Conservation (phyloP, 1,140 invertebrate species). For the Brachionus angularis region DNA sequence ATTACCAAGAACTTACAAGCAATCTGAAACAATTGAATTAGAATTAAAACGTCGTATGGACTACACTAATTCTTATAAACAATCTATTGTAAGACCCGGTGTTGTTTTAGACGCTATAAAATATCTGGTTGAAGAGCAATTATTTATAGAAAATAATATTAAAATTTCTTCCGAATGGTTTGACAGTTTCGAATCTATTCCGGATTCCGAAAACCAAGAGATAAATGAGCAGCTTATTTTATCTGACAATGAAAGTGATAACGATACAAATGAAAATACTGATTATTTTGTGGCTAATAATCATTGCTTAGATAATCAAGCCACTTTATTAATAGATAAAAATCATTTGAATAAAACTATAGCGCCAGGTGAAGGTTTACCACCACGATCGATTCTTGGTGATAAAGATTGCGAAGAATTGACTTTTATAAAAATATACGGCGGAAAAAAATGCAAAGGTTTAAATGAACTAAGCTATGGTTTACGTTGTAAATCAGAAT, state of each 20-base stretch:
- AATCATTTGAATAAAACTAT: conserved; percentile 1
- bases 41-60: too few species aligned
- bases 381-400: not conserved
- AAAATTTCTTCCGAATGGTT: too few species aligned
- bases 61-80: too few species aligned
- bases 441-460: not conserved
- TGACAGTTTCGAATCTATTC: too few species aligned
- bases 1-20: too few species aligned
- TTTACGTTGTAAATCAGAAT: not conserved
- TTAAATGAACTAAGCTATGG: conserved; percentile 1
- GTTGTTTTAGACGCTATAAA: not conserved
- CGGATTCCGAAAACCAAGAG: too few species aligned
- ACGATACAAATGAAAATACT: not conserved
- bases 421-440: not conserved
- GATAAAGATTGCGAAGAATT: not conserved
- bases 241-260: not conserved
- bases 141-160: too few species aligned
- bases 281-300: not conserved
- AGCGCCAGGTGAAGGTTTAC: not conserved
- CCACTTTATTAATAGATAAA: not conserved
- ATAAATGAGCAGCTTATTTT: too few species aligned
- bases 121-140: not conserved
- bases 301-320: not conserved
- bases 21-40: too few species aligned
- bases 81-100: too few species aligned